Base-by-base conservation (phyloP, 2,888 invertebrate species). In the Leucophenga maculata region DNA sequence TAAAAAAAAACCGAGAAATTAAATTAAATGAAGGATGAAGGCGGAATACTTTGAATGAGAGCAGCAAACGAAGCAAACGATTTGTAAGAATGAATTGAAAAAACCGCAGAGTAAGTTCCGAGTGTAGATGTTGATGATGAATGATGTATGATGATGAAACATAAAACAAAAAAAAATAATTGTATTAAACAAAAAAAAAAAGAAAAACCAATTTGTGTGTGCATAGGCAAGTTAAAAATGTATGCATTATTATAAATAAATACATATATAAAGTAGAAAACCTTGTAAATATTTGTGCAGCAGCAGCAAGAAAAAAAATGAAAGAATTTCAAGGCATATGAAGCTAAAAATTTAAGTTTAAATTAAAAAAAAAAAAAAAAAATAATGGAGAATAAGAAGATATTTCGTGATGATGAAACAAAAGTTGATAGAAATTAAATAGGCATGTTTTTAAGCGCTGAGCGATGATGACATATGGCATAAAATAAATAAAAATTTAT, bases 331-430 rank as follows among this genome's bases (percentile, higher is more conserved):
- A 16, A 22, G 46, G 18, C 22, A 50, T 20, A n/a, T n/a, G 55
- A 64, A 50, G 48, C 65, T 59, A 50, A 39, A 50, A 65, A 65
- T 26, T 26, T 68, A 65, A n/a, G 62, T 64, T 64, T 68, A 71
- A 57, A 59, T 39, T 55, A 50, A 59, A 68, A 26, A 2, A 26
- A 26, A 26, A 26, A 2, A 26, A 26, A 26, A 26, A 70, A 62
- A 67, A 22, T n/a, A n/a, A n/a, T 65, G n/a, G 69, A 73, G 75
- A 75, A 70, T 74, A 72, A 74, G 76, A 76, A 74, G 77, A 75
- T 73, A 72, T 18, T 59, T 65, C 71, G 71, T 71, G 60, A 22
- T 22, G n/a, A 18, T 50, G 9, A 32, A 46, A 39, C n/a, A 16
- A 11, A 31, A 64, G 68, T 54, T 52, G 50, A 72, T 68, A 77